A percentile compares a stretch with the other conserved stretches of the same genome.
Conservation (phyloP, 2,113 vertebrate species). For the Oplegnathus fasciatus region DNA sequence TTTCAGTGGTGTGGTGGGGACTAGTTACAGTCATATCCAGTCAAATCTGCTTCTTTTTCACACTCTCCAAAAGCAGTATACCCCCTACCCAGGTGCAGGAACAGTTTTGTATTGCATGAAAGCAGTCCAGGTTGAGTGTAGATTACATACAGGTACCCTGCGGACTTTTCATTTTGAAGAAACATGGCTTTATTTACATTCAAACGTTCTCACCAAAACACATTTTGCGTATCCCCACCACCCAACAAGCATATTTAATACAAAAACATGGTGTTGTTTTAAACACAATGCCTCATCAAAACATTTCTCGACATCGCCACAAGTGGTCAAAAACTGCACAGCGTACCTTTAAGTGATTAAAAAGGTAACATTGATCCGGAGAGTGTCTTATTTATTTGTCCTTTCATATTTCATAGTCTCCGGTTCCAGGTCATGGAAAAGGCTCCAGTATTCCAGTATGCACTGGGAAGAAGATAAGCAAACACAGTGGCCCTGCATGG, state of each 20-base stretch:
- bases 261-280: not conserved
- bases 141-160: conserved; percentile 27
- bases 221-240: not conserved
- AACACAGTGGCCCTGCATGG: not conserved
- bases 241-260: not conserved
- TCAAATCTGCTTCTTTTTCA: conserved; percentile 19
- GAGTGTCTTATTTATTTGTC: conserved; percentile 2
- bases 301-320: not conserved
- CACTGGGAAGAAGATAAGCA: not conserved
- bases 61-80: not conserved
- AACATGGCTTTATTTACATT: conserved; percentile 6
- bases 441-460: conserved; percentile 20
- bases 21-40: conserved; percentile 4
- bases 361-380: not conserved
- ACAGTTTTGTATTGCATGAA: conserved; percentile 24
- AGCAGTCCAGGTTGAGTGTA: not conserved
- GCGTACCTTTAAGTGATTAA: not conserved
- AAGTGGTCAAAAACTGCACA: not conserved
- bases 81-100: conserved; percentile 11
- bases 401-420: not conserved
- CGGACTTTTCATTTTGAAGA: conserved; percentile 28
- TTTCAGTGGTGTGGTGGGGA: not conserved
- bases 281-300: not conserved
- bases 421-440: conserved; percentile 21
- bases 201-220: not conserved